Evolutionary conservation across 2,797 vertebrate genomes (phyloP), one percentile per base, ranked within the genome.

Genomic region (Hoplostethus mediterraneus): DNA sequence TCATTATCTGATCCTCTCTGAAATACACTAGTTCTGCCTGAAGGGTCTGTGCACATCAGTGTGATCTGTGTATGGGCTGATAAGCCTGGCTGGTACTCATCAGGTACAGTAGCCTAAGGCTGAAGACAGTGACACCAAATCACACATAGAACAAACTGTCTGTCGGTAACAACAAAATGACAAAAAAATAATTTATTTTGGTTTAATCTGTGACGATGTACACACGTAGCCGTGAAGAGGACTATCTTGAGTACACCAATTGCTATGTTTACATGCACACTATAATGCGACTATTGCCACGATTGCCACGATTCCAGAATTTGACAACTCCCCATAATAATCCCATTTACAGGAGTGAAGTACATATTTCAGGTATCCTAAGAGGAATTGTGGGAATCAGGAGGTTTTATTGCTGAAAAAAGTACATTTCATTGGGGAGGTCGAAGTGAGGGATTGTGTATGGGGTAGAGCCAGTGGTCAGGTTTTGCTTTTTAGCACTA

Each of bases 11-110:
- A 92, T 93, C 89, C 78, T 84, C 62, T 84, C 77, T 71, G 82
- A 88, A 83, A 91, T 88, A 89, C 58, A 87, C 56, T 85, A 75
- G 86, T 79, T 82, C 75, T 90, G 91, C 89, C 90, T 86, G 86
- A 79, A 51, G 87, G 88, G 83, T 84, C 71, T 80, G 64, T 75
- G 64, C 14, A 73, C 86, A 90, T 91, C 79, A 80, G 84, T 90
- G 78, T 89, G 90, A 91, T 91, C 87, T 89, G 86, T 83, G 82
- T 68, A 83, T 11, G 14, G 69, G 75, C 82, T 83, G 89, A 89
- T 86, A 90, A 89, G 87, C 76, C 85, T 80, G 82, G 68, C 86
- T 85, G 72, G 75, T 86, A 63, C 82, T 90, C 86, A 87, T 90
- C 88, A 85, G 84, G 86, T 76, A 63, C 75, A 63, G 57, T 85